Conservation (phyloP, 2,797 vertebrate genomes). For the Lepilemur ruficaudatus region DNA sequence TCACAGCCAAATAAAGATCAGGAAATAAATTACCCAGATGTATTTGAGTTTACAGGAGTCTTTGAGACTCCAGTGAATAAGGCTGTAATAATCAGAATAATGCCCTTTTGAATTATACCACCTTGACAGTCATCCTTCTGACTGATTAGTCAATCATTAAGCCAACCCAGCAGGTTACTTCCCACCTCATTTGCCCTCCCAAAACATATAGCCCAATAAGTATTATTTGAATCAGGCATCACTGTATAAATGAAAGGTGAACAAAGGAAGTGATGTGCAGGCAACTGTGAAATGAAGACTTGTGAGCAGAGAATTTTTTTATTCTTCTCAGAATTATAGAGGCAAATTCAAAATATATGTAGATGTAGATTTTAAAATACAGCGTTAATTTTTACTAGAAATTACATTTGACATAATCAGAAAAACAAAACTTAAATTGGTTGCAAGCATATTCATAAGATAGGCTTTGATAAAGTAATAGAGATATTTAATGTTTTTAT, state of each 20-base stretch:
- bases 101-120: background rate
- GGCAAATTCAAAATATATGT: background rate
- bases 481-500: conserved; percentile 57
- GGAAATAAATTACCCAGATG: background rate
- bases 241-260: background rate
- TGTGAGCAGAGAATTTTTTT: background rate
- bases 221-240: background rate
- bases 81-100: background rate
- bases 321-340: background rate
- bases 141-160: background rate
- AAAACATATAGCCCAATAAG: background rate
- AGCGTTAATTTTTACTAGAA: conserved; percentile 1
- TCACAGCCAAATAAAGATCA: background rate
- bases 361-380: background rate
- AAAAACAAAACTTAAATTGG: conserved; percentile 33
- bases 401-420: conserved; percentile 21
- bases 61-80: background rate
- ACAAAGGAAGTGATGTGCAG: background rate
- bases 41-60: background rate
- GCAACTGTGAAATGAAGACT: conserved; percentile 1
- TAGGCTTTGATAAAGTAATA: background rate
- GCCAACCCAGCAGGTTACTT: background rate
- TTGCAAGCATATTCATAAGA: conserved; percentile 10
- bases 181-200: background rate
- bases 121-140: background rate